phyloP scores from a whole-genome alignment of 2,797 vertebrate genomes.

The Meda fulgida region DNA sequence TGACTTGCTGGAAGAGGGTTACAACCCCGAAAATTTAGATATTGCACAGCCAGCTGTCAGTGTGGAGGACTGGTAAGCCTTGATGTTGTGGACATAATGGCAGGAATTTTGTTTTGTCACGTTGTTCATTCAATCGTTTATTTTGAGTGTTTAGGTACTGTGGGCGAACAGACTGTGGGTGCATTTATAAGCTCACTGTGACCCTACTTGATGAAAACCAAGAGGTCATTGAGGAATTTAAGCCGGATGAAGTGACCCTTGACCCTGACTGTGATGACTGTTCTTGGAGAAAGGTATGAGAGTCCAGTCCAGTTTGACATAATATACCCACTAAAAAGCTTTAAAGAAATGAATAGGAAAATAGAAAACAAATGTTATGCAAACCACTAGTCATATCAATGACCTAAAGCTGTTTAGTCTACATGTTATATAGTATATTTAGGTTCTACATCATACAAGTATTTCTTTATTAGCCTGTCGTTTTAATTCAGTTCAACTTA shows the following conservation, averaged over 20 bases:
- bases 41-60: conserved; percentile 79
- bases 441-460: neutral
- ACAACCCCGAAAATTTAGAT: conserved; percentile 84
- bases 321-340: neutral
- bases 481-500: neutral
- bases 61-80: conserved; percentile 90
- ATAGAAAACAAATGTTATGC: neutral
- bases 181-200: conserved; percentile 83
- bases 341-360: neutral
- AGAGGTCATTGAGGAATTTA: conserved; percentile 83
- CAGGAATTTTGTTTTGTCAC: neutral
- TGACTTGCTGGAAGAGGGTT: conserved; percentile 85
- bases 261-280: conserved; percentile 71
- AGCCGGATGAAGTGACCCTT: conserved; percentile 65
- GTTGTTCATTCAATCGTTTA: neutral
- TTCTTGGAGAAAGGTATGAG: conserved; percentile 77
- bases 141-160: conserved; percentile 80
- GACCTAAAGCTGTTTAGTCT: neutral
- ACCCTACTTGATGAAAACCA: conserved; percentile 83
- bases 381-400: neutral
- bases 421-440: neutral
- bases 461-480: neutral
- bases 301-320: neutral
- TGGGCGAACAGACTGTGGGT: conserved; percentile 85
- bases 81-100: neutral